Base-by-base conservation (phyloP, 2,888 invertebrate species). In the Achlya flavicornis region DNA sequence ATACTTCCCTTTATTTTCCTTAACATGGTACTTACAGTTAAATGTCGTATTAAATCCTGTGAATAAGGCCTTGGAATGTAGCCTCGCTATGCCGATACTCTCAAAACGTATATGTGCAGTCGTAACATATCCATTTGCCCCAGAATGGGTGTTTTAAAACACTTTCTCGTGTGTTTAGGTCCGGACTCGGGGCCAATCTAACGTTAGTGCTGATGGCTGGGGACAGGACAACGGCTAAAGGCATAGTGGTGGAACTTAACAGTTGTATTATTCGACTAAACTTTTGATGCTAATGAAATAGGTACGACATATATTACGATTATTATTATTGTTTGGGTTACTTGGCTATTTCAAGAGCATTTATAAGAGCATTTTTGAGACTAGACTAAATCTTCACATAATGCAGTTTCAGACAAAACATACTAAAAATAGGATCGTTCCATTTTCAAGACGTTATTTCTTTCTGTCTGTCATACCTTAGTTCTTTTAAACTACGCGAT, bases 101-200 rank as follows among this genome's bases (percentile, higher is more conserved):
- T 32, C 6, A 38, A 35, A n/a, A 7, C 10, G 58, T 38, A 38
- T 38, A 38, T 16, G 32, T 7, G n/a, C 3, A 59, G 35, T 35
- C 58, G 68, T 76, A 80, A 83, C 80, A 77, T 78, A 82, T 77
- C 81, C 84, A 83, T 85, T 81, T 70, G 67, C 62, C 67, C 4
- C 74, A 67, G 78, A 83, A 82, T 83, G 82, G 82, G 72, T 77
- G 77, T 83, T 88, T 86, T 85, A 87, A 88, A 88, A 88, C 86
- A 87, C 84, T 88, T 87, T 85, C 78, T 81, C 84, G 83, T 87
- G 84, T 88, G 85, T 85, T 87, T 85, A 86, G 86, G 85, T 74
- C 73, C 72, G 74, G 71, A 66, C 72, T 75, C 66, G 62, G 61
- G 66, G 48, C 11, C 33, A 32, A n/a, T 58, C 58, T 35, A 58